A percentile compares a stretch with the other conserved stretches of the same genome.
Conservation (phyloP, 2,113 vertebrate genomes). For the Ochotona princeps region DNA sequence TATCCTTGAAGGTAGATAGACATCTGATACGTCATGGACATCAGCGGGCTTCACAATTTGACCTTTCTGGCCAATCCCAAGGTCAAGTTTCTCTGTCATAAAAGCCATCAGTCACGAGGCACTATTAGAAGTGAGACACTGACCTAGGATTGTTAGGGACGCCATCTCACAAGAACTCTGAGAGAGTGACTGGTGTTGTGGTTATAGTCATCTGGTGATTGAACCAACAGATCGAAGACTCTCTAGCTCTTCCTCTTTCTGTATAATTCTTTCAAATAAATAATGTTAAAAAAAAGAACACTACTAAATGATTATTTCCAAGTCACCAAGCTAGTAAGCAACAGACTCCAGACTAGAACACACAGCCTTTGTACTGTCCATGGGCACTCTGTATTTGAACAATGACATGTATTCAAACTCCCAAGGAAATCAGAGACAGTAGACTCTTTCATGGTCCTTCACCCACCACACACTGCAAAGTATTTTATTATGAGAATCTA, state of each 20-base stretch:
- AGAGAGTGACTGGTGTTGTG: neutral
- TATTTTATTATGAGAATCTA: neutral
- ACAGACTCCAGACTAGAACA: neutral
- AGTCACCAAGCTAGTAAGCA: neutral
- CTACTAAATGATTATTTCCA: neutral
- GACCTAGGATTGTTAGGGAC: neutral
- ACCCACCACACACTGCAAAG: neutral
- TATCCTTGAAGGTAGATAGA: constrained; percentile 14
- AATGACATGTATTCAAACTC: neutral
- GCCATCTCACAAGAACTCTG: neutral
- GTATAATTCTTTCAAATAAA: no score
- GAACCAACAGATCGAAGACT: no score
- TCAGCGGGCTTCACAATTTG: constrained; percentile 6
- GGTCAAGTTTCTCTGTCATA: neutral
- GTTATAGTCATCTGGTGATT: no score
- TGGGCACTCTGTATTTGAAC: neutral
- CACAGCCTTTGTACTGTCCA: neutral
- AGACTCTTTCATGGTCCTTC: neutral
- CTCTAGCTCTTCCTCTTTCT: no score
- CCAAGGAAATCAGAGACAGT: neutral
- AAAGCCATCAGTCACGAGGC: neutral
- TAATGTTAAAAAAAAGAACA: no score
- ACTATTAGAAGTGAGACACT: neutral
- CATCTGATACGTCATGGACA: neutral
- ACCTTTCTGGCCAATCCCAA: neutral